Evolutionary conservation across 2,888 invertebrate species (phyloP).

Genomic region (Dryococelus australis): DNA sequence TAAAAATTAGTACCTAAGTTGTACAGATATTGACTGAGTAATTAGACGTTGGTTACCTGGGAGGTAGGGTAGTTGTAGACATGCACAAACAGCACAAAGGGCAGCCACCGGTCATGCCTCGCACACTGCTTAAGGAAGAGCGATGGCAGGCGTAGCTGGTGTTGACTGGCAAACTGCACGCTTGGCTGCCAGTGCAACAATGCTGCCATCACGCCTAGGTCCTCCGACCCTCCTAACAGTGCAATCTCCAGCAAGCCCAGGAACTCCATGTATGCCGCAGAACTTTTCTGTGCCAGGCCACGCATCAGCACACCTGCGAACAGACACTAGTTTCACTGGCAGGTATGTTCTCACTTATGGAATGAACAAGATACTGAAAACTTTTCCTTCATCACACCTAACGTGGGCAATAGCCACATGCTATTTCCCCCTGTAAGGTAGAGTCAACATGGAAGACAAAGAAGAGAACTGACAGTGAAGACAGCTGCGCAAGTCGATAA

Average conservation of each 20-base stretch:
- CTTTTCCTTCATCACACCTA: too few species aligned
- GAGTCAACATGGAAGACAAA: too few species aligned
- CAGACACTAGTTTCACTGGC: slow-evolving; percentile 1
- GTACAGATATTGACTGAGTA: too few species aligned
- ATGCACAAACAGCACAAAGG: slow-evolving; percentile 72
- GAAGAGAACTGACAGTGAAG: too few species aligned
- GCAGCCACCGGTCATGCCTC: slow-evolving; percentile 71
- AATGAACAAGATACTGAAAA: background rate
- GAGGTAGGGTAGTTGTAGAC: slow-evolving; percentile 72
- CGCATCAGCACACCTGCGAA: slow-evolving; percentile 36
- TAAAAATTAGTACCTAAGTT: too few species aligned
- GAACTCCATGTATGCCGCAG: slow-evolving; percentile 24
- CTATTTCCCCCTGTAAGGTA: too few species aligned
- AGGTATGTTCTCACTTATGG: background rate
- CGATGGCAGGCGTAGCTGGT: slow-evolving; percentile 66
- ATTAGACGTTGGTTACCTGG: slow-evolving; percentile 58
- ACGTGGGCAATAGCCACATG: too few species aligned
- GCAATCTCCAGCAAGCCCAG: slow-evolving; percentile 38
- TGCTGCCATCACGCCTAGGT: background rate
- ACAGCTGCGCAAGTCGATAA: too few species aligned
- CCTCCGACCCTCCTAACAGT: slow-evolving; percentile 5
- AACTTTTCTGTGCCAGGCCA: slow-evolving; percentile 32
- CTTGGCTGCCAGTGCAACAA: slow-evolving; percentile 67
- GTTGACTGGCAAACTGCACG: slow-evolving; percentile 67
- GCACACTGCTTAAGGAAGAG: slow-evolving; percentile 68